Percentiles rank a stretch among this genome's conserved stretches.
phyloP scores from a whole-genome alignment of 2,888 invertebrate species.

The Stramonita haemastoma region DNA sequence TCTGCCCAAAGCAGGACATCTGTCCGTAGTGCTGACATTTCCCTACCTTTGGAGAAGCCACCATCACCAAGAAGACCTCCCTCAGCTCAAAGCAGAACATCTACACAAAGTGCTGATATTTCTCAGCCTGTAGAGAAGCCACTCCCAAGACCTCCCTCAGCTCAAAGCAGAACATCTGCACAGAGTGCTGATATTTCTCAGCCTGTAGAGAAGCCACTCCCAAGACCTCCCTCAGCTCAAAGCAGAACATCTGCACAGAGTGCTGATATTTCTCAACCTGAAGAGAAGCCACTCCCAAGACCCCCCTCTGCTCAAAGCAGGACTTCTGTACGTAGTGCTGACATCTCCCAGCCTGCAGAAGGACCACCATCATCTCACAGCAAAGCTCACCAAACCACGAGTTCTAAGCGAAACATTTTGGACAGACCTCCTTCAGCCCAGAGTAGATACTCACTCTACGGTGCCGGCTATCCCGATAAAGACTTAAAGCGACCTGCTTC shows the following conservation, averaged over 20 bases:
- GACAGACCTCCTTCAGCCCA: conserved; percentile 14
- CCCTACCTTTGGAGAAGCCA: background rate
- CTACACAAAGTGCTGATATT: background rate
- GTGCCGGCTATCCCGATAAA: conserved; percentile 16
- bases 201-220: background rate
- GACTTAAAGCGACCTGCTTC: conserved; percentile 2
- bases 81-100: background rate
- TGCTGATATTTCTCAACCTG: background rate
- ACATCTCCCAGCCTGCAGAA: background rate
- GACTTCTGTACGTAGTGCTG: background rate
- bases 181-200: background rate
- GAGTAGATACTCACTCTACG: conserved; percentile 18
- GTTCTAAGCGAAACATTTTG: background rate
- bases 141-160: background rate
- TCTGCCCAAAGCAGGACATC: too few species aligned
- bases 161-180: conserved; percentile 16
- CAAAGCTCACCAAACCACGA: background rate
- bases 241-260: conserved; percentile 1
- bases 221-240: background rate
- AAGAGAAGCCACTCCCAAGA: background rate
- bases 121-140: background rate
- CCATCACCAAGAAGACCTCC: background rate
- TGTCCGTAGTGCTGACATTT: background rate
- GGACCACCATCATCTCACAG: background rate
- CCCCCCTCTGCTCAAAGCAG: conserved; percentile 13